A percentile compares a stretch with the other conserved stretches of the same genome.
phyloP scores from a whole-genome alignment of 2,888 invertebrate genomes.

The Tetheella fluctuosa region DNA sequence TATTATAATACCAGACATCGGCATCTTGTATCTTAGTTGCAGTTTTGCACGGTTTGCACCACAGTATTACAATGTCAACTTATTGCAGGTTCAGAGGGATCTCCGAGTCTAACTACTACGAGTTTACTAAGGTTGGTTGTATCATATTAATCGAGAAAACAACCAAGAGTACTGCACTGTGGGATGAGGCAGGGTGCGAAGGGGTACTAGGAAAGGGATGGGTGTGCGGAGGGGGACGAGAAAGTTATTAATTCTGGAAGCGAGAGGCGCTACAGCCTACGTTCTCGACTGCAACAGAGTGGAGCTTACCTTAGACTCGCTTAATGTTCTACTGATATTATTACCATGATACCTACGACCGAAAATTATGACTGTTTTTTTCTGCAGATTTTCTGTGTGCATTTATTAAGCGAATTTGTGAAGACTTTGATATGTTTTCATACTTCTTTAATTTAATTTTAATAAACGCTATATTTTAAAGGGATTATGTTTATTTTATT shows the following conservation, averaged over 20 bases:
- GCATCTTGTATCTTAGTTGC: background rate
- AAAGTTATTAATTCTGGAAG: conserved; percentile 84
- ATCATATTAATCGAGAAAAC: conserved; percentile 48
- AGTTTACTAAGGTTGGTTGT: conserved; percentile 8
- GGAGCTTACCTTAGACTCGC: conserved; percentile 77
- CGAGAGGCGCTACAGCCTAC: conserved; percentile 80
- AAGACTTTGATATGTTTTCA: too few relatives aligned
- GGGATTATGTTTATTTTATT: too few relatives aligned
- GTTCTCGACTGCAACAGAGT: conserved; percentile 75
- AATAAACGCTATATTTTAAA: too few relatives aligned
- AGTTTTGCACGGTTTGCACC: background rate
- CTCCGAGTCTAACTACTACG: background rate
- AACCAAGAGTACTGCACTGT: conserved; percentile 47
- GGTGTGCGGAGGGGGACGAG: conserved; percentile 56
- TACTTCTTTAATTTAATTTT: too few relatives aligned
- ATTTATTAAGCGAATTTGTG: too few relatives aligned
- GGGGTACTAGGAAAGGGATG: conserved; percentile 39
- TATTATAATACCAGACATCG: background rate
- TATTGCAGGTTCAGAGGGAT: conserved; percentile 1
- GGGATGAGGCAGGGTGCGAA: conserved; percentile 44
- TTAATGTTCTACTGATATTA: conserved; percentile 77
- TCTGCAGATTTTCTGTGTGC: background rate
- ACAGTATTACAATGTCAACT: conserved; percentile 7
- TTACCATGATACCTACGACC: conserved; percentile 50
- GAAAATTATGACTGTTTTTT: background rate